Base-by-base conservation (phyloP, 2,888 invertebrate species). In the Neria commutata region DNA sequence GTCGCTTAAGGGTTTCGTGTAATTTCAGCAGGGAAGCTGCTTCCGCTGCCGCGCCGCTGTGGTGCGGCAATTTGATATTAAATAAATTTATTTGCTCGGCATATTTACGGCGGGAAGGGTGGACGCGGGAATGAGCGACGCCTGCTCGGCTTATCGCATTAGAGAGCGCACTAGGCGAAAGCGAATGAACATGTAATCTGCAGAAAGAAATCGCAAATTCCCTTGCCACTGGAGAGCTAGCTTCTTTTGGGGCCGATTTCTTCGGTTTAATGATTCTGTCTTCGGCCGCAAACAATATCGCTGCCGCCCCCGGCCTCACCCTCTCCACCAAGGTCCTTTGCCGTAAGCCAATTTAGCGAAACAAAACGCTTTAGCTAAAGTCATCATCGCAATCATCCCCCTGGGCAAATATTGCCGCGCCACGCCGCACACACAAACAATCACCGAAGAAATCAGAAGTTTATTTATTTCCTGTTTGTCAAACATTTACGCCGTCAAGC, bases 391-490 rank as follows among this genome's bases (percentile, higher is more conserved):
- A 49, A 60, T 59, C 62, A 62, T 59, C 64, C 64, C 62, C 59
- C 47, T 56, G 33, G 58, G 25, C 21, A 25, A 37, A 33, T 34
- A 29, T 10, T 21, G 21, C 6, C 4, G 4, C 6, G 16, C 37
- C 23, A 51, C 33, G 17, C 50, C 16, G 26, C 26, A 34, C 53
- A 21, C 48, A 47, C 54, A 72, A 68, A 74, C 75, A 72, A 72
- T 72, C 72, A 72, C 73, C 66, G 75, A 72, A 66, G 74, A 72
- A 72, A 72, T 72, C 72, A 74, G 65, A 71, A 75, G 68, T 72
- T 70, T 72, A 73, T 77, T 76, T 77, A 70, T 66, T 77, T 77
- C 69, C 75, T 78, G 77, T 78, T 78, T 76, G 76, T 67, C 76
- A 78, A 77, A 78, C 73, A 76, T 73, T 77, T 70, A 73, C 70